These are phyloP conservation scores for Doris montereyensis DNA, from an alignment of 2,888 invertebrate genomes.

Conservation along the genomic window DNA sequence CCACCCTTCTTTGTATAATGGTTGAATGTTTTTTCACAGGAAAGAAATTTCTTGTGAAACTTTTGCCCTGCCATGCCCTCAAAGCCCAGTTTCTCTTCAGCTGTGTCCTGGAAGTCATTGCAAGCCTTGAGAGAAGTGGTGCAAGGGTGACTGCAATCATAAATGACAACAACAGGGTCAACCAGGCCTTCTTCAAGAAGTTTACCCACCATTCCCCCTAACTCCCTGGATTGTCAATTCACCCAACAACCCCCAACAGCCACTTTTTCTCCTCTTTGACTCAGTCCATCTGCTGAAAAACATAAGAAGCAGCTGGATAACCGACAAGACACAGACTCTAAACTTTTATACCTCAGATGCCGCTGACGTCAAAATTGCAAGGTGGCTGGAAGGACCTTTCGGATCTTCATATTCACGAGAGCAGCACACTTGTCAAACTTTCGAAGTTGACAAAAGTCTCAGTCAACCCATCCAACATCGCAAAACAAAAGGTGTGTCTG, in stretches of 20 bases:
- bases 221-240: neutral
- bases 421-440: neutral
- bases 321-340: neutral
- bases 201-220: neutral
- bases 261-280: neutral
- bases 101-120: neutral
- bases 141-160: neutral
- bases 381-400: neutral
- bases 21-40: too few relatives aligned
- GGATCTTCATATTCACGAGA: neutral
- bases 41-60: neutral
- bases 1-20: neutral
- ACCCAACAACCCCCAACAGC: neutral
- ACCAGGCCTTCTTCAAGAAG: neutral
- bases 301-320: neutral
- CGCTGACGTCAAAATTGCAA: neutral
- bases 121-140: neutral
- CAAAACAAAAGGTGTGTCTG: too few relatives aligned
- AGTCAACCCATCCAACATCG: neutral
- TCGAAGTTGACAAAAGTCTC: neutral
- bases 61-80: neutral
- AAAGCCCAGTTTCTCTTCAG: neutral
- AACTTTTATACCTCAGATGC: neutral
- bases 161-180: slow-evolving; percentile 7
- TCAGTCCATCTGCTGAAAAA: neutral